Evolutionary conservation across 2,113 vertebrate species (phyloP).

Genomic region (Zosterops lateralis): DNA sequence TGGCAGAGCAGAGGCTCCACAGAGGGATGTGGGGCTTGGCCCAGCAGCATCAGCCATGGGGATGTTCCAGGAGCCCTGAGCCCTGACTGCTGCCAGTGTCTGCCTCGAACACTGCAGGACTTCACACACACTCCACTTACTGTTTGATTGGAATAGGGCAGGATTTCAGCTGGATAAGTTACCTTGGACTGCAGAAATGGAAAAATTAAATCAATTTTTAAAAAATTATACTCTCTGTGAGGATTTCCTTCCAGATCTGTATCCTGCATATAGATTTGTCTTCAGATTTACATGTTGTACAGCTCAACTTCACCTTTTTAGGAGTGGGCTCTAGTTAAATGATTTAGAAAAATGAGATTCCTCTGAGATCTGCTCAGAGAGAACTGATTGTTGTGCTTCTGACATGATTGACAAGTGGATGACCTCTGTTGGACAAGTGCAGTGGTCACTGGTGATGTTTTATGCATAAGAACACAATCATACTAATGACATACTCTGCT

Average conservation of each 20-base stretch:
- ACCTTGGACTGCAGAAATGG: neutral
- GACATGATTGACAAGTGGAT: neutral
- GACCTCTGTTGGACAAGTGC: neutral
- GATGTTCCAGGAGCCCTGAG: accelerated
- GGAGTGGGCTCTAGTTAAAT: neutral
- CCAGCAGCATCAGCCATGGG: neutral
- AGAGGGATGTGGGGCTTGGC: neutral
- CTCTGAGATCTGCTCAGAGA: neutral
- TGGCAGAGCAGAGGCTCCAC: neutral
- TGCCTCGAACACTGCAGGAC: neutral
- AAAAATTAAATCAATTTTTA: neutral
- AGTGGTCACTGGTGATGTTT: neutral
- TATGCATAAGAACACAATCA: neutral
- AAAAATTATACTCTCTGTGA: neutral
- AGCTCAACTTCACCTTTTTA: neutral
- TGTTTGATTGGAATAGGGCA: neutral
- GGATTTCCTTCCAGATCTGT: neutral
- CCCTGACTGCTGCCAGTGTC: neutral
- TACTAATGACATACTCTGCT: neutral
- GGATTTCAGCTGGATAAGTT: neutral
- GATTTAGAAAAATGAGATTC: neutral
- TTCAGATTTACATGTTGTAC: neutral
- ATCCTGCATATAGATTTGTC: neutral
- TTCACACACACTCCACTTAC: neutral
- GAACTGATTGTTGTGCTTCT: neutral